A percentile compares a stretch with the other conserved stretches of the same genome.
phyloP scores from a whole-genome alignment of 2,113 vertebrate species.

The Cathartes aura region DNA sequence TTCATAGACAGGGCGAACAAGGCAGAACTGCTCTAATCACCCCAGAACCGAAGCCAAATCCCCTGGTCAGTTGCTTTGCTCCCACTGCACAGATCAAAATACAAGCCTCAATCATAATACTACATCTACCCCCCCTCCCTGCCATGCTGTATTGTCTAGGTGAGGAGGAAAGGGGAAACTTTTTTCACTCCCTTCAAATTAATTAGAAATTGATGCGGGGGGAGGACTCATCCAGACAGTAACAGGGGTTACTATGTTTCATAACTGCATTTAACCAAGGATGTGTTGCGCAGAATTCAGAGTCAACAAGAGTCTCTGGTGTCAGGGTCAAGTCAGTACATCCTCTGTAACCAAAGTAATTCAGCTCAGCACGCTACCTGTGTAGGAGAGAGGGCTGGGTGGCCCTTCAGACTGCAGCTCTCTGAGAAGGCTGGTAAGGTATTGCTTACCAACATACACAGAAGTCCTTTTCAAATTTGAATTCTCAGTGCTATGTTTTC shows the following conservation, averaged over 20 bases:
- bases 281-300: not conserved
- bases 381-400: not conserved
- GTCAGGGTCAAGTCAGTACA: not conserved
- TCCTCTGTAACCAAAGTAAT: not conserved
- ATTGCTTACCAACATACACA: not conserved
- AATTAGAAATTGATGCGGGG: not conserved
- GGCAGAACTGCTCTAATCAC: not conserved
- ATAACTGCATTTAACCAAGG: not conserved
- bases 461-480: not conserved
- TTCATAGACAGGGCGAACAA: not conserved
- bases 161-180: not conserved
- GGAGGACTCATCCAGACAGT: not conserved
- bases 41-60: not conserved
- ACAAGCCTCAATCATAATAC: not conserved
- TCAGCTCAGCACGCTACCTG: not conserved
- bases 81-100: not conserved
- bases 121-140: fast-evolving
- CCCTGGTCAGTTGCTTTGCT: not conserved
- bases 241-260: conserved; percentile 37
- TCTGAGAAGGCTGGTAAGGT: not conserved
- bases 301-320: conserved; percentile 17
- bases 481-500: not conserved
- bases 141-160: not conserved
- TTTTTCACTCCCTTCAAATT: not conserved
- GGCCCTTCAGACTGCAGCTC: not conserved